Conservation (phyloP, 2,113 vertebrate genomes). For the Phainopepla nitens region DNA sequence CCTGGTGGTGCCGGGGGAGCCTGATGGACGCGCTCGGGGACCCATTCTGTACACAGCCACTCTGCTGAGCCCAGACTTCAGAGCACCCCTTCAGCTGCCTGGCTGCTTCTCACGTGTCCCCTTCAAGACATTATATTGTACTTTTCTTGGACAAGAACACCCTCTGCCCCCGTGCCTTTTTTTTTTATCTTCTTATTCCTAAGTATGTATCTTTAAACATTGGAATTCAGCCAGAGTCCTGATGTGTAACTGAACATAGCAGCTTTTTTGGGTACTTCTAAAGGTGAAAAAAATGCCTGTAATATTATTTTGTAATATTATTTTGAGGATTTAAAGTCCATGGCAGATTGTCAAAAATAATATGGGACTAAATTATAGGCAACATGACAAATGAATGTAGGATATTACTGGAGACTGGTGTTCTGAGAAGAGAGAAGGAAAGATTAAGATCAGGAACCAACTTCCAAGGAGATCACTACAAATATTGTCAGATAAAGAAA, state of each 20-base stretch:
- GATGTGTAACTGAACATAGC: neutral
- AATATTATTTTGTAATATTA: neutral
- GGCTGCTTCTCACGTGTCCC: neutral
- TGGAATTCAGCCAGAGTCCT: neutral
- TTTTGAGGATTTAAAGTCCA: neutral
- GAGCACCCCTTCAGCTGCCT: neutral
- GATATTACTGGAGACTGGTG: neutral
- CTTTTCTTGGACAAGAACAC: neutral
- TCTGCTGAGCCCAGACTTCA: neutral
- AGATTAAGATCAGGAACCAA: neutral
- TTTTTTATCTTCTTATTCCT: neutral
- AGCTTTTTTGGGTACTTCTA: neutral
- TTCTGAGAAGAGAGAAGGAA: neutral
- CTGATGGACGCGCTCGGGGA: fast-evolving
- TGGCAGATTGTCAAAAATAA: neutral
- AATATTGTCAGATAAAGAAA: neutral
- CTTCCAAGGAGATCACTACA: neutral
- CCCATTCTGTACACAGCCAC: neutral
- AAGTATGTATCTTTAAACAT: neutral
- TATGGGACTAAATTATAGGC: neutral
- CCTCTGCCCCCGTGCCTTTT: neutral
- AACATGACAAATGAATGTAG: neutral
- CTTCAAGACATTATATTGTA: neutral
- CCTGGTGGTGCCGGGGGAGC: neutral
- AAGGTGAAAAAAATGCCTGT: neutral